phyloP scores from a whole-genome alignment of 2,797 vertebrate genomes.

The Poecile montanus region DNA sequence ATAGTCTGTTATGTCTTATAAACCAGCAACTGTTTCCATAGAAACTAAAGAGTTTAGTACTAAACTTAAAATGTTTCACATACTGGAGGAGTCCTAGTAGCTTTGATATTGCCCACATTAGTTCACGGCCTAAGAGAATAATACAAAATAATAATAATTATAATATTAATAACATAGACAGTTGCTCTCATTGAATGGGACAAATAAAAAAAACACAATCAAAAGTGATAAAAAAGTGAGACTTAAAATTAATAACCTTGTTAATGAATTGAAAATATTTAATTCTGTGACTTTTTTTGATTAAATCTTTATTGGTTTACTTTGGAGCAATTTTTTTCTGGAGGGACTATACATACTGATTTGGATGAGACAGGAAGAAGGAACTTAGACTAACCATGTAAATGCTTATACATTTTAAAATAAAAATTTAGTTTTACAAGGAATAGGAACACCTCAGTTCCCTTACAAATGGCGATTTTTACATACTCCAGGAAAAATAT shows the following conservation, averaged over 20 bases:
- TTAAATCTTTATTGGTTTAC: background rate
- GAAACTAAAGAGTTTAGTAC: background rate
- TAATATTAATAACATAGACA: background rate
- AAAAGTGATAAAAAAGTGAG: rapidly evolving
- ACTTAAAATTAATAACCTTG: background rate
- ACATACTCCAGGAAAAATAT: background rate
- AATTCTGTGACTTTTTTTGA: background rate
- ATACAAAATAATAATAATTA: background rate
- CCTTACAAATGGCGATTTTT: background rate
- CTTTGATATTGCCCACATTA: background rate
- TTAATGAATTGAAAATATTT: background rate
- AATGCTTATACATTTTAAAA: background rate
- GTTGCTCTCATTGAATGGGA: background rate
- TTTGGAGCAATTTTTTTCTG: background rate
- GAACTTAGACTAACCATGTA: background rate
- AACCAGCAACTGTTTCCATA: background rate
- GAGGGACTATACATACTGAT: background rate
- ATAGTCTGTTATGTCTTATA: background rate
- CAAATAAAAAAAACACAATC: background rate
- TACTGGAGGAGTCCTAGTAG: background rate
- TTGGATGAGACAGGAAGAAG: background rate
- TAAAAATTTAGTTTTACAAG: background rate
- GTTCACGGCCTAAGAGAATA: background rate
- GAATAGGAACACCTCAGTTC: background rate
- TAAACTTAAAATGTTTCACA: background rate